Conservation (phyloP, 92 coral and sea anemone species). For the Actinostola sp. region DNA sequence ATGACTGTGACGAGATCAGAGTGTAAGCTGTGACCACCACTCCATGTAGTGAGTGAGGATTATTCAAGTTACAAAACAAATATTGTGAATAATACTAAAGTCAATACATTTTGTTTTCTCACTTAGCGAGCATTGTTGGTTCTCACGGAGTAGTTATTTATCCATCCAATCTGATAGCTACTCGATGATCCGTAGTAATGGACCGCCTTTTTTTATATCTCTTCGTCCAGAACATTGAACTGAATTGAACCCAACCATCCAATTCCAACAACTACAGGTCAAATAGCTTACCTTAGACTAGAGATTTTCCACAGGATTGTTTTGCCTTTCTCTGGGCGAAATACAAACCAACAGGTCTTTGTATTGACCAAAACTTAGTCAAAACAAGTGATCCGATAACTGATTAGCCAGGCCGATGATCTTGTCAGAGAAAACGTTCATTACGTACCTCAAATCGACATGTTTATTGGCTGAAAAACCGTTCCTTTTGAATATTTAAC, state of each 20-base stretch:
- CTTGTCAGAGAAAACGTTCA: not conserved
- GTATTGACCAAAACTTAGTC: not conserved
- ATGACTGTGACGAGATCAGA: too few species aligned
- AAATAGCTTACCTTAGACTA: not conserved
- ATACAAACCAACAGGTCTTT: not conserved
- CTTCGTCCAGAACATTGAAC: not conserved
- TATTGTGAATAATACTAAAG: too few species aligned
- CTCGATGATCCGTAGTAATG: too few species aligned
- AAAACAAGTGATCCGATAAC: constrained; percentile 10
- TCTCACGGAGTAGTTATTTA: too few species aligned
- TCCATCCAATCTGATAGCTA: too few species aligned
- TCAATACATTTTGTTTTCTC: too few species aligned
- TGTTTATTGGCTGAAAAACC: not conserved
- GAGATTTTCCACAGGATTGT: not conserved
- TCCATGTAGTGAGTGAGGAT: too few species aligned
- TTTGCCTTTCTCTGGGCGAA: not conserved
- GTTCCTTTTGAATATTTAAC: not conserved
- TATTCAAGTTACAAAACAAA: too few species aligned
- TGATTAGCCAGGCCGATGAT: not conserved
- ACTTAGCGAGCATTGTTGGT: too few species aligned
- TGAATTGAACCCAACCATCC: not conserved
- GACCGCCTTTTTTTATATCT: not conserved
- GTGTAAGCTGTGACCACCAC: too few species aligned
- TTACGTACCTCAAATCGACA: not conserved
- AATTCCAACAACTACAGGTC: not conserved